phyloP scores from a whole-genome alignment of 2,888 invertebrate genomes.

The Sinodicranocentrus sp. region DNA sequence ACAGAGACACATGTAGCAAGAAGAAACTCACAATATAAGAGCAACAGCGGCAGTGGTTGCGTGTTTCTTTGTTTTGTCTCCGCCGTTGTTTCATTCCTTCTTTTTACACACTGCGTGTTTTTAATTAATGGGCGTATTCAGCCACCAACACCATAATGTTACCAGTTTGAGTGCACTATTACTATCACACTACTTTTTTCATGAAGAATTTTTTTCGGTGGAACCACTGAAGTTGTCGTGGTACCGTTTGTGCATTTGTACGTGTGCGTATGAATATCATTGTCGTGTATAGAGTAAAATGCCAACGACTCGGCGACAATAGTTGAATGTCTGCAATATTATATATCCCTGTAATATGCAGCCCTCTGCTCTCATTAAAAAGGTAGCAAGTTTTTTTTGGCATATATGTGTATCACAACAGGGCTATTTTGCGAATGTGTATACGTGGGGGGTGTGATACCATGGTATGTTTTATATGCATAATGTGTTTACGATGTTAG shows the following conservation, averaged over 20 bases:
- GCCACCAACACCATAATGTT: constrained; percentile 70
- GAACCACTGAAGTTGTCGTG: constrained; percentile 11
- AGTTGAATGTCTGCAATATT: neutral
- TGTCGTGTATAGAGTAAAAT: constrained; percentile 4
- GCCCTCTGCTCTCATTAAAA: constrained; percentile 9
- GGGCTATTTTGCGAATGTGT: neutral
- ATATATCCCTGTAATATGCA: neutral
- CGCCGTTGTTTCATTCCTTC: constrained; percentile 70
- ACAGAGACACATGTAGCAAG: constrained; percentile 26
- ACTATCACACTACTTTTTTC: constrained; percentile 26
- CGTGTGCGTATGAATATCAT: no score
- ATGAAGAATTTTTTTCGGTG: constrained; percentile 13
- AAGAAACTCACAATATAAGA: constrained; percentile 25
- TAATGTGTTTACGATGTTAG: constrained; percentile 18
- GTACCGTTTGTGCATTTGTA: no score
- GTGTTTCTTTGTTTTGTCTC: constrained; percentile 72
- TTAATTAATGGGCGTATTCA: constrained; percentile 76
- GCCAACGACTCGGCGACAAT: constrained; percentile 30
- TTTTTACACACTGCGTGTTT: constrained; percentile 70
- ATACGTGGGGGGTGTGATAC: neutral
- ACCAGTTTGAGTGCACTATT: constrained; percentile 33
- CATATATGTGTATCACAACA: neutral
- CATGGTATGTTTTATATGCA: constrained; percentile 4
- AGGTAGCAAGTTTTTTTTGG: neutral
- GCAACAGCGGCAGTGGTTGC: constrained; percentile 55